phyloP scores from a whole-genome alignment of 2,888 invertebrate genomes.

The Callimorpha dominula region DNA sequence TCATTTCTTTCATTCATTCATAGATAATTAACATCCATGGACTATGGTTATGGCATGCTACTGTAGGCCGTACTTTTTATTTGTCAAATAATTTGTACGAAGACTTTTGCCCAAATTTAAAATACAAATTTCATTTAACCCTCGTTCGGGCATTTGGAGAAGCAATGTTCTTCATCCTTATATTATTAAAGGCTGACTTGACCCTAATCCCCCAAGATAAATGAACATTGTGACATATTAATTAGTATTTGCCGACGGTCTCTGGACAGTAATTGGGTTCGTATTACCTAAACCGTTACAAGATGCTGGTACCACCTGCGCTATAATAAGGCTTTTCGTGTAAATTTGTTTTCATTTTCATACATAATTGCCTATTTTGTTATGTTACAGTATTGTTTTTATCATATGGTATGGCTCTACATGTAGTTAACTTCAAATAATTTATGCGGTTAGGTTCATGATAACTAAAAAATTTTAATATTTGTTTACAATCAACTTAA shows the following conservation, averaged over 20 bases:
- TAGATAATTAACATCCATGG: neutral
- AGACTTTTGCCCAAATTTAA: neutral
- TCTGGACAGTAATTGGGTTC: constrained; percentile 53
- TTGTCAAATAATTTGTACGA: neutral
- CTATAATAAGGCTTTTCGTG: constrained; percentile 2
- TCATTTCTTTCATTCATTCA: neutral
- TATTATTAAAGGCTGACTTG: constrained; percentile 26
- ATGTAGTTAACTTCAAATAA: too few species aligned
- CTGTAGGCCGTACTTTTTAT: neutral
- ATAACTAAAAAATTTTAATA: too few species aligned
- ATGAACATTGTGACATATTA: constrained; percentile 60
- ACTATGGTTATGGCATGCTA: neutral
- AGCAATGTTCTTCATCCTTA: constrained; percentile 1
- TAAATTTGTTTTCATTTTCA: neutral
- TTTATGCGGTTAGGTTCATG: too few species aligned
- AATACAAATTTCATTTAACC: constrained; percentile 8
- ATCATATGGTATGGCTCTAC: neutral
- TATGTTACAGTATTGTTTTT: neutral
- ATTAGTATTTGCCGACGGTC: constrained; percentile 48
- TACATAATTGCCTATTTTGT: neutral
- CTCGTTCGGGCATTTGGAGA: neutral
- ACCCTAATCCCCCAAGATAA: constrained; percentile 44
- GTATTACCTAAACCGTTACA: constrained; percentile 41
- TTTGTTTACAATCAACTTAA: too few species aligned
- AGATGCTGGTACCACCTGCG: constrained; percentile 43